Base-by-base conservation (phyloP, 1,140 invertebrate genomes). In the Armadillidium nasatum region DNA sequence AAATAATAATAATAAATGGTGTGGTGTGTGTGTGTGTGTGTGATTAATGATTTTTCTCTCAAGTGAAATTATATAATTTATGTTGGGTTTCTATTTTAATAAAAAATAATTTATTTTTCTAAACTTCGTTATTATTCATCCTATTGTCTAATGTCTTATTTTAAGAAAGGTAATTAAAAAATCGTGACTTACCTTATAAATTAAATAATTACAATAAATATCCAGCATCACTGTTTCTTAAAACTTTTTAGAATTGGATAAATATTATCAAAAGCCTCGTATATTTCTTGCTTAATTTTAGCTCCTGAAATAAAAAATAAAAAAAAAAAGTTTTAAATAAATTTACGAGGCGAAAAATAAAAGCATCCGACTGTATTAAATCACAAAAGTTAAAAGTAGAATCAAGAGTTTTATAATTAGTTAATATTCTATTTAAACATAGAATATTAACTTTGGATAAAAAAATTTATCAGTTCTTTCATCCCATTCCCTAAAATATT, bases 221-320 rank as follows among this genome's bases (percentile, higher is more conserved):
- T 4, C 19, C 11, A 60, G 19, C 50, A 15, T 78, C 71, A 94
- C 84, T 94, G 91, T 84, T 99, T 99, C 84, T 97, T 96, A 85
- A 99, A 99, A 85, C 95, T 96, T 86, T 99, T 99, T 77, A 99
- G 86, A 84, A 99, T 99, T 44, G 98, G 98, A 88, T 99, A 99
- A 84, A 99, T 99, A 85, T 98, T 98, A 84, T 99, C 96, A 88
- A 99, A 99, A 3, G 98, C 98, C 87, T 99, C 96, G 86, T 99
- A 98, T 79, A 99, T 99, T 88, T 99, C 97, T 86, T 93, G 90
- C 80, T 97, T 87, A 13, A 98, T 93, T 90, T 99, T 99, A 46
- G 97, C 98, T 82, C 98, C 97, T 93, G 86, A 74, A 23, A 71
- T 10, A 88, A 88, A 82, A 84, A 60, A 6, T 33, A 33, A 33